Evolutionary conservation across 2,888 invertebrate species (phyloP).

Genomic region (Metallyticus violacea): DNA sequence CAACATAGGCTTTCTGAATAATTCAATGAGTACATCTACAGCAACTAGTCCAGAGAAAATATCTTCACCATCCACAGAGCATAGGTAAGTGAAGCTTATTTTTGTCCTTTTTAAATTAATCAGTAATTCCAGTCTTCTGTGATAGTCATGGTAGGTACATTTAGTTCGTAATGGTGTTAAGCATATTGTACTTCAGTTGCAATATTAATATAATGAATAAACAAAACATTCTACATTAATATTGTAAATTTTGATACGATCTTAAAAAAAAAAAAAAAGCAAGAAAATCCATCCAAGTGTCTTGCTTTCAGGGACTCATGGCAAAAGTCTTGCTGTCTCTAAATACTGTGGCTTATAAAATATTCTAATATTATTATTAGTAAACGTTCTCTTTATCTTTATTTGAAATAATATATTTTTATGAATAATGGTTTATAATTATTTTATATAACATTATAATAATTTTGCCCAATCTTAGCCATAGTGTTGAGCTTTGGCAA

Average conservation of each 20-base stretch:
- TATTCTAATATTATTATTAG: too few relatives aligned
- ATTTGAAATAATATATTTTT: too few relatives aligned
- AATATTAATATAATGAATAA: background rate
- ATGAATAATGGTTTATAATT: too few relatives aligned
- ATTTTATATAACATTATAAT: too few relatives aligned
- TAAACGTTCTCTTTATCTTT: too few relatives aligned
- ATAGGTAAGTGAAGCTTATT: constrained; percentile 25
- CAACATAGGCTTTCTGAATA: constrained; percentile 52
- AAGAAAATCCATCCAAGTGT: too few relatives aligned
- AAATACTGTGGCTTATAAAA: too few relatives aligned
- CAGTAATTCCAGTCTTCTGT: background rate
- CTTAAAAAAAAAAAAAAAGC: background rate
- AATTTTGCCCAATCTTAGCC: too few relatives aligned
- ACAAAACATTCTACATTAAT: background rate
- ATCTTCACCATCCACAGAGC: constrained; percentile 31
- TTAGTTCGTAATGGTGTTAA: background rate
- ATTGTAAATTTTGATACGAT: background rate
- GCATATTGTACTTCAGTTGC: background rate
- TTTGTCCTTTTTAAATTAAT: background rate
- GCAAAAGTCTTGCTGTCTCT: too few relatives aligned
- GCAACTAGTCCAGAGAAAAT: constrained; percentile 49
- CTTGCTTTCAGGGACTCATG: too few relatives aligned
- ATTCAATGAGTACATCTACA: constrained; percentile 49
- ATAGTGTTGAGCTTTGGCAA: too few relatives aligned
- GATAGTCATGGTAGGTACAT: background rate